These are phyloP conservation scores for Smittia sp. DNA, from an alignment of 2,888 invertebrate species.

Conservation along the genomic window DNA sequence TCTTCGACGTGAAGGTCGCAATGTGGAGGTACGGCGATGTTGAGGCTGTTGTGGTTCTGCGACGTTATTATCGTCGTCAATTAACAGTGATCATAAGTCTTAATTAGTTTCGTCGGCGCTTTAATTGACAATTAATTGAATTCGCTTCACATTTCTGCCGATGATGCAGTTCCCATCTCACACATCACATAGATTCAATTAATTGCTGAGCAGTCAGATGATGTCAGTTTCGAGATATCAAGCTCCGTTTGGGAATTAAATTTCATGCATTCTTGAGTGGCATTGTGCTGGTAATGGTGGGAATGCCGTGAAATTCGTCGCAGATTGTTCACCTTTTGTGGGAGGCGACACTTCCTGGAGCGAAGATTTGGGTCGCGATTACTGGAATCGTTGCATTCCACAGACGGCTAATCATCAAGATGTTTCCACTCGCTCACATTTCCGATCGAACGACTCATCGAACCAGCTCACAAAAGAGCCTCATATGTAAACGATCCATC, in stretches of 20 bases:
- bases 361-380: too few species aligned
- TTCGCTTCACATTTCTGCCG: constrained; percentile 7
- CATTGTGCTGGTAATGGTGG: constrained; percentile 31
- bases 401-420: too few species aligned
- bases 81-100: constrained; percentile 38
- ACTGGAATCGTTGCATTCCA: too few species aligned
- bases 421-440: too few species aligned
- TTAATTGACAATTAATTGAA: constrained; percentile 38
- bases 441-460: too few species aligned
- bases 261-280: constrained; percentile 39
- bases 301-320: constrained; percentile 23
- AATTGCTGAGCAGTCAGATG: constrained; percentile 23
- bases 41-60: constrained; percentile 6
- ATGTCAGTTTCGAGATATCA: constrained; percentile 26
- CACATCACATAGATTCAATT: constrained; percentile 17
- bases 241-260: constrained; percentile 24
- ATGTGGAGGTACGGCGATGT: background rate
- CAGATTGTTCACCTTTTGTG: constrained; percentile 15
- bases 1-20: constrained; percentile 14
- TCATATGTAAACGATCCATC: constrained; percentile 24
- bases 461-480: too few species aligned
- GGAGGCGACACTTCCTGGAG: background rate
- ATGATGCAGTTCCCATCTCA: constrained; percentile 31
- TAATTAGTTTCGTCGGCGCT: constrained; percentile 36
- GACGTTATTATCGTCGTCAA: constrained; percentile 26